A percentile compares a stretch with the other conserved stretches of the same genome.
Evolutionary conservation across 2,888 invertebrate genomes (phyloP).

Genomic region (Caenorhabditis macrosperma): DNA sequence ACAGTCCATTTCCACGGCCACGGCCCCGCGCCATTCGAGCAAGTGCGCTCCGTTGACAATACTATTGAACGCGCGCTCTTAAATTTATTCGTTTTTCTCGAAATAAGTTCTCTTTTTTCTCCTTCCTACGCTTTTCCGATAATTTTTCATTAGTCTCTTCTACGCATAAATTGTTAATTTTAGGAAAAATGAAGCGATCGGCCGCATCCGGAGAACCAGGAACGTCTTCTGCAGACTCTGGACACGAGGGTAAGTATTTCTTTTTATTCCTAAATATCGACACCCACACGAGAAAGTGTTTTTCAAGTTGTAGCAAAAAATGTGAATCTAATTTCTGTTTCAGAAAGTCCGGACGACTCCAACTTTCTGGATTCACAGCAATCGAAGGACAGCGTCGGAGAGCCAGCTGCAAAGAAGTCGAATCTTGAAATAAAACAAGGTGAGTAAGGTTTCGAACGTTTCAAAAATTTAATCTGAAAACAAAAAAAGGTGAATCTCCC

Average conservation of each 20-base stretch:
- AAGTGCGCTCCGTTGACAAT: conserved; percentile 24
- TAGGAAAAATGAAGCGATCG: conserved; percentile 21
- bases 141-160: not conserved
- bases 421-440: conserved; percentile 32
- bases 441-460: not conserved
- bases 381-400: not conserved
- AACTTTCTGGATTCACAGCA: not conserved
- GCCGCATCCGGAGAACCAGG: conserved; percentile 23
- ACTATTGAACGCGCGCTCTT: conserved; percentile 12
- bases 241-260: not conserved
- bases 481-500: too few species aligned
- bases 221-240: conserved; percentile 3
- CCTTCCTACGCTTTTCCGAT: not conserved
- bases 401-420: conserved; percentile 29
- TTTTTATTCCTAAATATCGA: too few species aligned
- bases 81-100: not conserved
- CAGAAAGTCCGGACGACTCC: not conserved
- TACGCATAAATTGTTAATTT: not conserved
- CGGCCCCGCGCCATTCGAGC: not conserved
- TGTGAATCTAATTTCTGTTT: too few species aligned
- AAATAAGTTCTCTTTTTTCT: not conserved
- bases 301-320: too few species aligned
- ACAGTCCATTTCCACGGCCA: not conserved
- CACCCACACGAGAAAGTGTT: too few species aligned
- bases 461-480: not conserved